phyloP scores from a whole-genome alignment of 2,888 invertebrate species.

The Deilephila porcellus region DNA sequence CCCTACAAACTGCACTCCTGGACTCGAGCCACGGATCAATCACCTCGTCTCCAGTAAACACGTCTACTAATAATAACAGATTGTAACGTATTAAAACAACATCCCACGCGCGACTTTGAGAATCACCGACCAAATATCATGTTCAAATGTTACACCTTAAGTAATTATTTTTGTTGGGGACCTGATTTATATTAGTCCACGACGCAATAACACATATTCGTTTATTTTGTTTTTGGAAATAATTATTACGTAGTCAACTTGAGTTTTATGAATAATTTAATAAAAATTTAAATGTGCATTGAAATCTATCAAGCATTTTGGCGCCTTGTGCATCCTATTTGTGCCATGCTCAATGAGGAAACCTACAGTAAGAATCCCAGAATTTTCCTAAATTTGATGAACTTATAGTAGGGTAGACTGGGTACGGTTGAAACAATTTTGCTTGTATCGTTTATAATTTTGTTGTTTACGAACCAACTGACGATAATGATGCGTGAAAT shows the following conservation, averaged over 20 bases:
- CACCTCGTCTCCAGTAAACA: background rate
- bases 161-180: background rate
- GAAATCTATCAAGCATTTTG: too few species aligned
- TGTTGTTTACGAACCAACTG: too few species aligned
- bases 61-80: slow-evolving; percentile 1
- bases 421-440: too few species aligned
- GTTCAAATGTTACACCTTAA: background rate
- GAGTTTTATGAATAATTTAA: background rate
- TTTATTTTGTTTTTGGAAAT: slow-evolving; percentile 5
- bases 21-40: background rate
- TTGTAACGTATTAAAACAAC: background rate
- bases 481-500: too few species aligned
- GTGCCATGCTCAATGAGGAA: too few species aligned
- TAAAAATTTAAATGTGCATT: too few species aligned
- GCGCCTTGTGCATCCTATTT: too few species aligned
- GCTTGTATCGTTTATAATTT: too few species aligned
- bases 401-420: too few species aligned
- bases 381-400: too few species aligned
- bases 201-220: background rate
- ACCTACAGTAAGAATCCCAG: too few species aligned
- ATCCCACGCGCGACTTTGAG: slow-evolving; percentile 18
- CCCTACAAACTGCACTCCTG: background rate
- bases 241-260: background rate
- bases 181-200: slow-evolving; percentile 9
- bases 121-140: slow-evolving; percentile 15